These are phyloP conservation scores for Spinus olivaceus DNA, from an alignment of 2,797 vertebrate genomes.

Conservation along the genomic window DNA sequence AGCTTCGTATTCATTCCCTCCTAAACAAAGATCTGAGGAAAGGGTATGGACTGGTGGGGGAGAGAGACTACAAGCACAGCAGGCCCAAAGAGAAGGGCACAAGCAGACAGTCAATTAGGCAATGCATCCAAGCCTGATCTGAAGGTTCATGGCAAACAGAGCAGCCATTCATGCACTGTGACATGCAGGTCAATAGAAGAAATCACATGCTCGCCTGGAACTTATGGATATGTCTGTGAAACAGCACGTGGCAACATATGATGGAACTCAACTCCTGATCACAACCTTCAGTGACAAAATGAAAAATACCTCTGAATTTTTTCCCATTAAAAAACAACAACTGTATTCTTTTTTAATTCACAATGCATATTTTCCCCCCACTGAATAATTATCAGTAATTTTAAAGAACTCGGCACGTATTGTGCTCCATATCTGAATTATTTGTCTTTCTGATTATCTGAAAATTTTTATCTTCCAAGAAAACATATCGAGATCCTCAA, in stretches of 20 bases:
- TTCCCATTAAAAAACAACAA: background rate
- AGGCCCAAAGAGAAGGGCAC: background rate
- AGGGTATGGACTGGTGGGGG: background rate
- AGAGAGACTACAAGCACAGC: background rate
- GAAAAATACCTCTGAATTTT: background rate
- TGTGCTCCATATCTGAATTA: background rate
- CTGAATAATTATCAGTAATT: background rate
- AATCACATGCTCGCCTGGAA: slow-evolving; percentile 28
- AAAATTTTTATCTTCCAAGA: background rate
- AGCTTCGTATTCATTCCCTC: background rate
- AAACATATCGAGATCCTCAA: background rate
- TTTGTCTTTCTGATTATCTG: background rate
- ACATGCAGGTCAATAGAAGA: slow-evolving; percentile 9
- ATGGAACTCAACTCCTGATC: background rate
- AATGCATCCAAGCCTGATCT: slow-evolving; percentile 19
- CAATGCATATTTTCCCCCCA: background rate
- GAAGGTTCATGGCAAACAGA: slow-evolving; percentile 20
- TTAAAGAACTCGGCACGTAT: background rate
- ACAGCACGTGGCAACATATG: background rate
- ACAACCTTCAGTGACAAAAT: background rate
- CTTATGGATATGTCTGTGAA: background rate
- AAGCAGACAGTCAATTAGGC: slow-evolving; percentile 31
- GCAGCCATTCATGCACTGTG: slow-evolving; percentile 35
- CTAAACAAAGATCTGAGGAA: slow-evolving; percentile 37
- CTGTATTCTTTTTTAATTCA: background rate